Evolutionary conservation across 2,113 vertebrate genomes (phyloP), one percentile per base, ranked within the genome.

Genomic region (Boulengeromyrus knoepffleri): DNA sequence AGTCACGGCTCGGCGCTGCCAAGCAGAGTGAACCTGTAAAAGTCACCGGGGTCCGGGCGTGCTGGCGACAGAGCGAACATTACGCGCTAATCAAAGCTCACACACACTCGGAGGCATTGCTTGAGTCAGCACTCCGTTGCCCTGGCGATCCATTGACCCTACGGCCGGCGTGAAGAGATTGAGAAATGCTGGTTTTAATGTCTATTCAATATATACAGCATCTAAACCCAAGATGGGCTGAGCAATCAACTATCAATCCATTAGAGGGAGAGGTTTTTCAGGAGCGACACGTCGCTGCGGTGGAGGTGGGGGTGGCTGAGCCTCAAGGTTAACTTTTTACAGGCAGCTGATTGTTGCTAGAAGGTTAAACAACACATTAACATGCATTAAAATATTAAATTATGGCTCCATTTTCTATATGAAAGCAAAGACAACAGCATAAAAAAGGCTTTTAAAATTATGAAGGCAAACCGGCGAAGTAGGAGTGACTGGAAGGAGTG

Each of bases 131-230:
- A 94, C 93, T 96, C 95, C 95, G 94, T 94, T 96, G 96, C 95
- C 96, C 95, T 92, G 94, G 96, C 97, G 96, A 97, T 97, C 97
- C 97, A 97, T 97, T 98, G 97, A 97, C 97, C 97, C 97, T 94
- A 95, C 97, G 96, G 96, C 96, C 95, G 94, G 95, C 94, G 95
- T 95, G 94, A 95, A 96, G 97, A 97, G 97, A 97, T 97, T 97
- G 97, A 97, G 97, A 97, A 97, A 97, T 96, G 97, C 96, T 96
- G 92, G 94, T 97, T 98, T 98, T 97, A 98, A 98, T 98, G 97
- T 97, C 96, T 97, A 96, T 97, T 97, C 97, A 96, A 98, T 98
- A 98, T 97, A 97, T 97, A 97, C 94, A 95, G 97, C 97, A 96
- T 97, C 96, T 96, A 96, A 96, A 85, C 96, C 97, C 95, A 95